phyloP scores from a whole-genome alignment of 2,797 vertebrate genomes.

The Lacerta agilis region DNA sequence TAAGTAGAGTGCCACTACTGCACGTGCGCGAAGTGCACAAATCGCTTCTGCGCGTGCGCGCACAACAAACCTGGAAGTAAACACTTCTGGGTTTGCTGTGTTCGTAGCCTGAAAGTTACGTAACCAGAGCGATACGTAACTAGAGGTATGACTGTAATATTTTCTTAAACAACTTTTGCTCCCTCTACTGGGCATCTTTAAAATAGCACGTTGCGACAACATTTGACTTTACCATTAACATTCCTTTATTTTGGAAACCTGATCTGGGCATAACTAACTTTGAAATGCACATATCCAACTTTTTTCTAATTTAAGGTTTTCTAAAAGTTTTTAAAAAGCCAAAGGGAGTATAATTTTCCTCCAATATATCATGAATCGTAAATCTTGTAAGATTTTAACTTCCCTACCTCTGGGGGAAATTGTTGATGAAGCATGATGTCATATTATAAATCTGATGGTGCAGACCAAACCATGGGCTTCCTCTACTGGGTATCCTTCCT shows the following conservation, averaged over 20 bases:
- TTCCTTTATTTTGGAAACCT: not conserved
- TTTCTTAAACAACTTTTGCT: slow-evolving; percentile 52
- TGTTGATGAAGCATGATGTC: not conserved
- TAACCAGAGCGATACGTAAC: too few relatives aligned
- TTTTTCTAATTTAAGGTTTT: not conserved
- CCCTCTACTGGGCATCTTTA: slow-evolving; percentile 57
- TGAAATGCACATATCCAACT: not conserved
- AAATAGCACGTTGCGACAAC: slow-evolving; percentile 13
- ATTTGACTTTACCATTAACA: not conserved
- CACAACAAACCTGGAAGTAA: too few relatives aligned
- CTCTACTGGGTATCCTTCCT: not conserved
- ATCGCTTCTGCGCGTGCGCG: too few relatives aligned
- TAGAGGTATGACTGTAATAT: not conserved
- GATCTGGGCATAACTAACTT: not conserved
- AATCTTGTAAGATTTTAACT: not conserved
- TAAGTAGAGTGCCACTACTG: too few relatives aligned
- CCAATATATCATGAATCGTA: not conserved
- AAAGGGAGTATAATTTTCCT: not conserved
- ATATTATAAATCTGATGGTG: not conserved
- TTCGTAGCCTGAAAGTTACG: too few relatives aligned
- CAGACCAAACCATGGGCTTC: not conserved
- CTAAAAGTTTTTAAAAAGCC: not conserved
- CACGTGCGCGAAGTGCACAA: fast-evolving
- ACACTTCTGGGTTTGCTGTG: too few relatives aligned
- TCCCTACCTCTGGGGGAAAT: not conserved